A percentile compares a stretch with the other conserved stretches of the same genome.
These are phyloP conservation scores for Tympanoctomys barrerae DNA, from an alignment of 2,797 vertebrate species.

Conservation along the genomic window DNA sequence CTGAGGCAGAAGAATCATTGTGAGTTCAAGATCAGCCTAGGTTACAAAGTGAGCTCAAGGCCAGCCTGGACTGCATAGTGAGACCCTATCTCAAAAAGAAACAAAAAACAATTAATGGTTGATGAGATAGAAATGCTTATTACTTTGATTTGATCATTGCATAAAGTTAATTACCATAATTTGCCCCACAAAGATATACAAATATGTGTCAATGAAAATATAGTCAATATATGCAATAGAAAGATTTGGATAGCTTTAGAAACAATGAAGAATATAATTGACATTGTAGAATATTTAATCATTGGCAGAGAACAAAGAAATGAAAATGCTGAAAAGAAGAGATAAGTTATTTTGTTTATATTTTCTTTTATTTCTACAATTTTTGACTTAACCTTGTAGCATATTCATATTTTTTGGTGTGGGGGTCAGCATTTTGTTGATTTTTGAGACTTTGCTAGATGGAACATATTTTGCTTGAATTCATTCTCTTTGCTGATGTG, in stretches of 20 bases:
- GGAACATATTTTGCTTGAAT: conserved; percentile 3
- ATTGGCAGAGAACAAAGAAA: not conserved
- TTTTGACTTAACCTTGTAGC: not conserved
- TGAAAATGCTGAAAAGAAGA: not conserved
- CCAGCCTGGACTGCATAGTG: no score
- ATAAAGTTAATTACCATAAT: not conserved
- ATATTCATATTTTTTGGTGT: not conserved
- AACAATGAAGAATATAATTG: not conserved
- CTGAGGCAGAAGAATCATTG: no score
- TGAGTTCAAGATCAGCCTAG: no score
- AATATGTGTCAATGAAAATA: not conserved
- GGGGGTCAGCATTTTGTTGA: not conserved
- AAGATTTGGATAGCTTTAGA: not conserved
- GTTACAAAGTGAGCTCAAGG: no score
- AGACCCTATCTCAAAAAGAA: no score
- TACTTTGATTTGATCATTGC: not conserved
- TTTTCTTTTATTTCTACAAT: not conserved
- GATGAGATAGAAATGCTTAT: not conserved
- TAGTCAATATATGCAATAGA: not conserved
- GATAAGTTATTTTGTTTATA: not conserved
- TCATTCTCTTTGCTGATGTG: not conserved
- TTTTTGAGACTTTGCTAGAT: conserved; percentile 15
- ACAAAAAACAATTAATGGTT: not conserved
- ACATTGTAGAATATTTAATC: not conserved
- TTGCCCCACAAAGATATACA: not conserved